A percentile compares a stretch with the other conserved stretches of the same genome.
Evolutionary conservation across 1,140 invertebrate species (phyloP).

Genomic region (Aphelinus certus): DNA sequence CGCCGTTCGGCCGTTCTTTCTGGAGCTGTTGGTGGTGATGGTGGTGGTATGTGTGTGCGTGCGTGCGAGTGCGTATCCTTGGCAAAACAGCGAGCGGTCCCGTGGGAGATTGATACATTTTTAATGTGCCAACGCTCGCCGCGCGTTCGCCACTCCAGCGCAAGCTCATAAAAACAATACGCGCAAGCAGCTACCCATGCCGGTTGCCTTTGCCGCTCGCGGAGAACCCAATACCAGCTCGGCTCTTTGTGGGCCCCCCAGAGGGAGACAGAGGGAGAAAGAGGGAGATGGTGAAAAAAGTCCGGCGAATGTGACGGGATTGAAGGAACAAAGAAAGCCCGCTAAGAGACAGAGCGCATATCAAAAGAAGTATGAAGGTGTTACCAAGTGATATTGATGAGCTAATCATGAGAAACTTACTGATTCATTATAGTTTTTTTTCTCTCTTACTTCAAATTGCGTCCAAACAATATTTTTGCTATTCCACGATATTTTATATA

Average conservation of each 20-base stretch:
- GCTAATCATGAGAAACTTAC: neutral
- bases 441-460: neutral
- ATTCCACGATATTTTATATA: too few relatives aligned
- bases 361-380: neutral
- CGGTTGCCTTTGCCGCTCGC: neutral
- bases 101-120: slow-evolving; percentile 56
- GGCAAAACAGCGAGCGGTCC: slow-evolving; percentile 42
- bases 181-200: neutral
- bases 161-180: slow-evolving; percentile 30
- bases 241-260: neutral
- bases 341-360: too few relatives aligned
- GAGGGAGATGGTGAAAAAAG: too few relatives aligned
- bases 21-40: neutral
- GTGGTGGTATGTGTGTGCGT: neutral
- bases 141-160: neutral
- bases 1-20: neutral
- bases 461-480: neutral
- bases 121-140: slow-evolving; percentile 48
- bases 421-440: neutral
- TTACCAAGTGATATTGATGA: neutral
- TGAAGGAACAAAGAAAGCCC: too few relatives aligned
- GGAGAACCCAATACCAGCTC: too few relatives aligned
- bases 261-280: too few relatives aligned
- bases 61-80: neutral
- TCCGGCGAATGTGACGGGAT: too few relatives aligned